Evolutionary conservation across 1,140 invertebrate genomes (phyloP).

Genomic region (Mactra quadrangularis): DNA sequence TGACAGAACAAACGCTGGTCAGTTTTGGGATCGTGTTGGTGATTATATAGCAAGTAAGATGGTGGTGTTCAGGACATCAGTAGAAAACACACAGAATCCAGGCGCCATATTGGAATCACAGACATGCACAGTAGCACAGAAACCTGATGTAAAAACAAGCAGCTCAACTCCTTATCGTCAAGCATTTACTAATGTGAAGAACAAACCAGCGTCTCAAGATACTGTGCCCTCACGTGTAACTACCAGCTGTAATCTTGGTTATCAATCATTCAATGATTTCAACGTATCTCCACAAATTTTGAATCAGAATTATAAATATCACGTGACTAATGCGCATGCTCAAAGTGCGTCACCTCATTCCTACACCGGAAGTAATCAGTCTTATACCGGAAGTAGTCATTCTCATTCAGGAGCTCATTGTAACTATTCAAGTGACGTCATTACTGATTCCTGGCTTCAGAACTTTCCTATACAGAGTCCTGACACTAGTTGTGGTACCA

Average conservation of each 20-base stretch:
- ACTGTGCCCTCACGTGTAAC: not conserved
- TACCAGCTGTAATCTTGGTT: too few relatives aligned
- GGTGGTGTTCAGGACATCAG: not conserved
- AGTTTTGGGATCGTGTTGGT: constrained; percentile 41
- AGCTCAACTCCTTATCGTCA: not conserved
- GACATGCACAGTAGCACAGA: constrained; percentile 11
- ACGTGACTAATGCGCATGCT: too few relatives aligned
- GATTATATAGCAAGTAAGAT: constrained; percentile 47
- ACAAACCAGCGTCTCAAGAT: not conserved
- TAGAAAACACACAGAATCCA: not conserved
- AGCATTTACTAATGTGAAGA: not conserved
- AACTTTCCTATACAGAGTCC: not conserved
- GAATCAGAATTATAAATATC: too few relatives aligned
- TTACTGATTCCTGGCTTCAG: constrained; percentile 22
- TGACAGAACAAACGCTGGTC: constrained; percentile 35
- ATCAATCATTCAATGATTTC: not conserved
- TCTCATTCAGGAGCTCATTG: too few relatives aligned
- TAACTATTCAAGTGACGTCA: too few relatives aligned
- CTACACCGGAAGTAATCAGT: too few relatives aligned
- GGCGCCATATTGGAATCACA: constrained; percentile 45
- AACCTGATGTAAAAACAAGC: not conserved
- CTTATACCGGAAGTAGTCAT: too few relatives aligned
- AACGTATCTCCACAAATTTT: too few relatives aligned
- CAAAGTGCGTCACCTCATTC: too few relatives aligned
- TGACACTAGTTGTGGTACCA: not conserved